Evolutionary conservation across 2,797 vertebrate species (phyloP), one percentile per base, ranked within the genome.

Genomic region (Malurus splendens): DNA sequence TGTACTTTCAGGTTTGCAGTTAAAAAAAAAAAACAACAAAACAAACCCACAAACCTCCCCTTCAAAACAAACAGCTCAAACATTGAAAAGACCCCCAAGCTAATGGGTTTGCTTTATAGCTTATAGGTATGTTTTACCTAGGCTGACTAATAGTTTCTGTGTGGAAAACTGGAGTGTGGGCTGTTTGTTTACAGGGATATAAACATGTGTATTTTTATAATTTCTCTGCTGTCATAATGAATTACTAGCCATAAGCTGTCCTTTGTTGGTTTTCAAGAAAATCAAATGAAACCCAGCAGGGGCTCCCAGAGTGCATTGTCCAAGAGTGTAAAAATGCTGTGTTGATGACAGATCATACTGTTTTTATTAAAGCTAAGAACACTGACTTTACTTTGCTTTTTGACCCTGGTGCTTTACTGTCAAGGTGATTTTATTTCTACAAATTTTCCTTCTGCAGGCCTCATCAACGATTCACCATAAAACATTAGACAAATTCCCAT

Each of bases 391-490:
- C 98, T 98, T 98, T 98, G 96, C 96, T 97, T 98, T 97, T 97
- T 98, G 98, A 98, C 98, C 97, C 97, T 92, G 65, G 97, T 96
- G 96, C 97, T 98, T 97, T 96, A 98, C 98, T 97, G 97, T 98
- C 97, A 98, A 98, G 97, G 96, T 98, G 98, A 98, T 98, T 98
- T 98, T 98, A 98, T 98, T 98, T 97, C 95, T 98, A 98, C 98
- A 99, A 98, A 98, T 99, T 98, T 98, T 96, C 94, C 96, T 98
- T 97, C 97, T 97, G 90, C 96, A 96, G 96, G 95, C 97, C 97
- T 97, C 97, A 96, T 97, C 97, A 96, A 91, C 78, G 93, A 97
- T 97, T 97, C 95, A 95, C 96, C 95, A 97, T 97, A 97, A 98
- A 98, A 97, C 96, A 95, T 96, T 96, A 97, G 97, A 98, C 97